These are phyloP conservation scores for Amniataba percoides DNA, from an alignment of 2,797 vertebrate genomes.

Conservation along the genomic window DNA sequence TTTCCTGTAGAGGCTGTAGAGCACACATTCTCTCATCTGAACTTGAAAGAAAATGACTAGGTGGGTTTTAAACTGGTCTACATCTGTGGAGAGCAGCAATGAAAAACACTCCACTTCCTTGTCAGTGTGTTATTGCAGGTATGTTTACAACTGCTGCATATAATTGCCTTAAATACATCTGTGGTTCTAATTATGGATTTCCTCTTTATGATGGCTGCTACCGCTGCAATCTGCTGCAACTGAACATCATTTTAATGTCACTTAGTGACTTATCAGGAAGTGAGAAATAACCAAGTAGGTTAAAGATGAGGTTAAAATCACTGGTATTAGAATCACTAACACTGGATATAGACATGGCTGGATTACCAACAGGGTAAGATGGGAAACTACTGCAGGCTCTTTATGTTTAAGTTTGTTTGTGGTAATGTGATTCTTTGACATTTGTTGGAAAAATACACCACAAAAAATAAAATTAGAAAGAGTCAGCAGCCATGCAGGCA, in stretches of 20 bases:
- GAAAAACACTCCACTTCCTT: slow-evolving; percentile 31
- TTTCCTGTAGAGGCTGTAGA: slow-evolving; percentile 44
- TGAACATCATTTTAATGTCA: slow-evolving; percentile 13
- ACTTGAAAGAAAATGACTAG: slow-evolving; percentile 25
- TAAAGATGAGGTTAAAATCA: background rate
- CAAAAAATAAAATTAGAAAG: background rate
- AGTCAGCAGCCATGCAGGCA: background rate
- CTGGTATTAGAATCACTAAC: background rate
- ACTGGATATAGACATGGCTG: background rate
- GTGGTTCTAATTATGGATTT: slow-evolving; percentile 44
- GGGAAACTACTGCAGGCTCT: background rate
- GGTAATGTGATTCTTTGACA: background rate
- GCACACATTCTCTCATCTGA: slow-evolving; percentile 19
- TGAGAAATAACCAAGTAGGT: background rate
- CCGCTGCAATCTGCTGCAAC: slow-evolving; percentile 29
- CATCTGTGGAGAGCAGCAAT: slow-evolving; percentile 19
- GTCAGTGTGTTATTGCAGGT: slow-evolving; percentile 41
- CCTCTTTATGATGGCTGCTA: background rate
- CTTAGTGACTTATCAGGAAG: slow-evolving; percentile 21
- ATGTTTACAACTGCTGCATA: slow-evolving; percentile 48
- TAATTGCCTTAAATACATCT: slow-evolving; percentile 35
- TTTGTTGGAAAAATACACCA: background rate
- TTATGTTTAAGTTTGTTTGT: background rate
- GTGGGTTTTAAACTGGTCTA: background rate
- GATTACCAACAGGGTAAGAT: background rate